phyloP scores from a whole-genome alignment of 92 coral and sea anemone species.

The Palythoa caribaeorum region DNA sequence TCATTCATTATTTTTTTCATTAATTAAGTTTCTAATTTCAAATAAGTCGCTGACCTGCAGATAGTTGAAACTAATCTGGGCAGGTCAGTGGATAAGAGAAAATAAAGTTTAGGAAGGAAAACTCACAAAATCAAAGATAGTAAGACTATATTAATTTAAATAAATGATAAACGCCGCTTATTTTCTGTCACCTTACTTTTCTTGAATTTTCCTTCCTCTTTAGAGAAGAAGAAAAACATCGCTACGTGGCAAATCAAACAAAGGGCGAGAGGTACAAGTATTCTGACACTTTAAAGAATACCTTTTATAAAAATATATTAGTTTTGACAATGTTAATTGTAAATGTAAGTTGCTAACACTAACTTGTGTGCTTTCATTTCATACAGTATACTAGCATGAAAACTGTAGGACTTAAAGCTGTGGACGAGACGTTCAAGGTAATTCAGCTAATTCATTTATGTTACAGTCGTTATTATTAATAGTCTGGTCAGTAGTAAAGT shows the following conservation, averaged over 20 bases:
- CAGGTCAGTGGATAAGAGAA: no score
- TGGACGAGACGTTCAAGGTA: constrained; percentile 98
- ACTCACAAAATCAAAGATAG: no score
- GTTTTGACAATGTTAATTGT: no score
- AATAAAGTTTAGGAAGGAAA: no score
- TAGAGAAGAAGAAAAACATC: constrained; percentile 92
- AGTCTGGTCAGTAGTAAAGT: no score
- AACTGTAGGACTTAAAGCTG: constrained; percentile 90
- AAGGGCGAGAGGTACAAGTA: constrained; percentile 89
- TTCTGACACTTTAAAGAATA: background rate
- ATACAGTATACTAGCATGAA: constrained; percentile 97
- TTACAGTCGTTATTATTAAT: background rate
- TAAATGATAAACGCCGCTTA: background rate
- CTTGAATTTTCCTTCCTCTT: constrained; percentile 41
- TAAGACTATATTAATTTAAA: no score
- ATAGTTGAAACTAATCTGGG: no score
- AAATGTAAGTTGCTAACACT: background rate
- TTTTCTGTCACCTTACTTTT: background rate
- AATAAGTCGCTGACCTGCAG: no score
- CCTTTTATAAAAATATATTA: background rate
- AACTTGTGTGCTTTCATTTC: constrained; percentile 13
- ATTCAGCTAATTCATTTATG: background rate
- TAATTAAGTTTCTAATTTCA: no score
- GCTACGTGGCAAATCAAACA: constrained; percentile 82
- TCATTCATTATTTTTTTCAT: no score